These are phyloP conservation scores for Cyclophora punctaria DNA, from an alignment of 2,888 invertebrate species.

Conservation along the genomic window DNA sequence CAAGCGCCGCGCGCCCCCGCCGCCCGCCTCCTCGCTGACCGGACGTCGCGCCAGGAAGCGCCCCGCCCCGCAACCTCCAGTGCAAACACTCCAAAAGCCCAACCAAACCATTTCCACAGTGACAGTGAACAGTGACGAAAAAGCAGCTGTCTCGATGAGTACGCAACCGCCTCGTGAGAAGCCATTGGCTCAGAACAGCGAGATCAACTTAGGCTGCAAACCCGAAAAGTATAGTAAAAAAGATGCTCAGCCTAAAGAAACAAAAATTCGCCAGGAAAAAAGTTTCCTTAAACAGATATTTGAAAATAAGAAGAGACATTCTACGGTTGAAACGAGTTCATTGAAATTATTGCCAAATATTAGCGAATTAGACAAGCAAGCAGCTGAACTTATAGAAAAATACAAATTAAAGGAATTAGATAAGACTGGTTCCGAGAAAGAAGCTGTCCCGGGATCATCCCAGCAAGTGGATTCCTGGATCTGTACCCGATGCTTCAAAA, in stretches of 20 bases:
- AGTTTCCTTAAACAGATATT: conserved; percentile 72
- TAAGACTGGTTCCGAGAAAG: conserved; percentile 8
- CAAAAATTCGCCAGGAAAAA: conserved; percentile 63
- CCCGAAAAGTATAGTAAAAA: conserved; percentile 46
- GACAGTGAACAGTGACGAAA: neutral
- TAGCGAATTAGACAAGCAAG: conserved; percentile 86
- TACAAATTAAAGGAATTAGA: conserved; percentile 39
- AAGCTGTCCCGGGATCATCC: conserved; percentile 17
- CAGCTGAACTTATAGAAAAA: conserved; percentile 81
- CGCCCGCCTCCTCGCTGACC: conserved; percentile 61
- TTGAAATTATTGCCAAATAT: conserved; percentile 81
- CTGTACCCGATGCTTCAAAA: conserved; percentile 52
- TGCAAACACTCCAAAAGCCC: conserved; percentile 32
- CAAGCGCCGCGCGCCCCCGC: conserved; percentile 83
- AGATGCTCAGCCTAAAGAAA: conserved; percentile 32
- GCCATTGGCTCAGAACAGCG: conserved; percentile 6
- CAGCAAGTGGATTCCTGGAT: conserved; percentile 38
- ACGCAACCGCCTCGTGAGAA: conserved; percentile 13
- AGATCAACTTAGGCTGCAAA: conserved; percentile 23
- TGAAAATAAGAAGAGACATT: conserved; percentile 58
- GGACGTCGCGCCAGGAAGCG: conserved; percentile 53
- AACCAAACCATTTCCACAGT: conserved; percentile 8
- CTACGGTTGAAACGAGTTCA: conserved; percentile 45
- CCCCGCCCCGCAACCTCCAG: conserved; percentile 74
- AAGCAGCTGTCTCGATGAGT: conserved; percentile 30